These are phyloP conservation scores for Oxystoma pomonae DNA, from an alignment of 2,888 invertebrate genomes.

Conservation along the genomic window DNA sequence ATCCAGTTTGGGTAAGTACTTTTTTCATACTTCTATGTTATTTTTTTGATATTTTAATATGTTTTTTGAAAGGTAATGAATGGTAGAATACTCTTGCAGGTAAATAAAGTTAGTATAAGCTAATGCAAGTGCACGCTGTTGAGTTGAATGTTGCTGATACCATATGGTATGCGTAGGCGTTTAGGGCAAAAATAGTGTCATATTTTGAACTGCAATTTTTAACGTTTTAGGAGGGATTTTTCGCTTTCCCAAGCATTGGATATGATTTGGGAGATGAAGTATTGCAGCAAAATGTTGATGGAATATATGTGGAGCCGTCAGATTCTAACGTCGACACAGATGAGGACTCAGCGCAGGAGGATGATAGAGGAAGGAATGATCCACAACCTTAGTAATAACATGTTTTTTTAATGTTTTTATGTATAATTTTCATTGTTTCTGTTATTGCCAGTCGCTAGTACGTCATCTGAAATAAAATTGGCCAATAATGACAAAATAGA, in stretches of 20 bases:
- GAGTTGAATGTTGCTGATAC: not conserved
- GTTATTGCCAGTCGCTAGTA: conserved; percentile 10
- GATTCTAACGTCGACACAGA: conserved; percentile 16
- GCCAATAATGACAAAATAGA: conserved; percentile 13
- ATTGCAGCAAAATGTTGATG: conserved; percentile 9
- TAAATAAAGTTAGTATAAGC: not conserved
- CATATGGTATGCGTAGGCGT: not conserved
- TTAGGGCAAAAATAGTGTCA: too few species aligned
- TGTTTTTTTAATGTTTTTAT: not conserved
- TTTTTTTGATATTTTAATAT: not conserved
- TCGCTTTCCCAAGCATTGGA: not conserved
- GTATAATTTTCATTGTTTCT: conserved; percentile 7
- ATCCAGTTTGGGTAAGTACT: not conserved
- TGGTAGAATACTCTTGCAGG: not conserved
- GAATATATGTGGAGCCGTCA: conserved; percentile 20
- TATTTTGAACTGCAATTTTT: too few species aligned
- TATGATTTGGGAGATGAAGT: conserved; percentile 3
- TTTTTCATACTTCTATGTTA: not conserved
- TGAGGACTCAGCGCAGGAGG: conserved; percentile 22
- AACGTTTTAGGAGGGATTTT: not conserved
- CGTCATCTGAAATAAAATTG: conserved; percentile 17
- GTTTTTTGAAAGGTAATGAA: not conserved
- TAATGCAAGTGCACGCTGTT: not conserved
- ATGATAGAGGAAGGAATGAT: conserved; percentile 14
- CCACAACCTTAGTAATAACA: conserved; percentile 11